Conservation (phyloP, 2,797 vertebrate species). For the Sparidentex hasta region DNA sequence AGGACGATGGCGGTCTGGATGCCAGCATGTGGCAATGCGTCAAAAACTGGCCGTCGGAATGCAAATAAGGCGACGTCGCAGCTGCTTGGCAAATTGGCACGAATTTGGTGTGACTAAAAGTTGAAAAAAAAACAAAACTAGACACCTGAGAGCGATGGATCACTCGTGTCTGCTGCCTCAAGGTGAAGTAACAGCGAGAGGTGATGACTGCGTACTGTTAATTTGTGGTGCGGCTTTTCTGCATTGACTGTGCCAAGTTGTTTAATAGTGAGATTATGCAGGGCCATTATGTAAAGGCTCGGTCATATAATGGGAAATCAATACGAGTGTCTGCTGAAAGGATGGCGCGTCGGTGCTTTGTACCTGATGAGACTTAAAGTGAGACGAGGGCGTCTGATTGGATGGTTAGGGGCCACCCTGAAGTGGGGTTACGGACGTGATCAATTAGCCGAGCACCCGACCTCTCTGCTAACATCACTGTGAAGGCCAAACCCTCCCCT, state of each 20-base stretch:
- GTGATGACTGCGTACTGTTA: not conserved
- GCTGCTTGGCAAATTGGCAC: conserved; percentile 51
- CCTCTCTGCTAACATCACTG: conserved; percentile 7
- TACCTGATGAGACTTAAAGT: not conserved
- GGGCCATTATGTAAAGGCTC: not conserved
- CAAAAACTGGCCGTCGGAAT: conserved; percentile 65
- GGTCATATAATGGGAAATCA: conserved; percentile 1
- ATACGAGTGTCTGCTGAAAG: not conserved
- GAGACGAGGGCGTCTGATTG: not conserved
- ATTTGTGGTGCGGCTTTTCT: not conserved
- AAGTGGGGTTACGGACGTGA: not conserved
- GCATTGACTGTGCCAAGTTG: not conserved
- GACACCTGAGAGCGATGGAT: conserved; percentile 13
- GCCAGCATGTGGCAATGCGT: conserved; percentile 69
- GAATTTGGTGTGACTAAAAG: conserved; percentile 58
- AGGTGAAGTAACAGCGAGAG: not conserved
- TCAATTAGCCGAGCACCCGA: conserved; percentile 6
- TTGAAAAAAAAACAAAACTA: conserved; percentile 1
- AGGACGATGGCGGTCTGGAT: conserved; percentile 54
- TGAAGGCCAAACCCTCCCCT: conserved; percentile 8
- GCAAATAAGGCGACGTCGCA: conserved; percentile 68
- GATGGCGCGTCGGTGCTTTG: not conserved
- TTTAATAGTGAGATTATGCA: conserved; percentile 5
- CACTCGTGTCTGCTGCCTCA: conserved; percentile 15
- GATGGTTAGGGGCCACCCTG: not conserved